Percentiles rank a stretch among this genome's conserved stretches.
Evolutionary conservation across 1,140 invertebrate genomes (phyloP).

Genomic region (Euschistus heros): DNA sequence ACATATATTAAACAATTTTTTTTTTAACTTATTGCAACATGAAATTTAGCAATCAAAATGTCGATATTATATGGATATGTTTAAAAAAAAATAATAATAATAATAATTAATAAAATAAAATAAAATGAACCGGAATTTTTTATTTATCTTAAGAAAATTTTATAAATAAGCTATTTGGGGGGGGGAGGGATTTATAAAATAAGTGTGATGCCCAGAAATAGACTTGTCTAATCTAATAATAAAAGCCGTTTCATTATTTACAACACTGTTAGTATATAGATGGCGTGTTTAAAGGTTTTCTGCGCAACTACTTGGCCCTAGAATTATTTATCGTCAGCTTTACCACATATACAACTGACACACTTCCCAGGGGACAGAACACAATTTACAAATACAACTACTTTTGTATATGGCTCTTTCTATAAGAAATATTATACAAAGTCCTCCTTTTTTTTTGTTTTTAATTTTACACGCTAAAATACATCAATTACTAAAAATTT

Average conservation of each 20-base stretch:
- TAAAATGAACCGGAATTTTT: too few relatives aligned
- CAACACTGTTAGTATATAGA: constrained; percentile 12
- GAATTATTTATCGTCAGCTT: background rate
- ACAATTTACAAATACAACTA: constrained; percentile 21
- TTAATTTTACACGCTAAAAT: constrained; percentile 17
- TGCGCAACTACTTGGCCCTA: background rate
- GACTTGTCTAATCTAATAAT: constrained; percentile 16
- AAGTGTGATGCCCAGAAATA: constrained; percentile 14
- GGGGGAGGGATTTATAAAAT: constrained; percentile 4
- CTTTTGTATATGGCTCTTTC: constrained; percentile 8
- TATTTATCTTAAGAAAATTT: too few relatives aligned
- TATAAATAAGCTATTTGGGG: too few relatives aligned
- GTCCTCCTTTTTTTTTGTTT: background rate
- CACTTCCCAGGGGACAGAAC: constrained; percentile 2
- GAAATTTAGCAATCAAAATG: too few relatives aligned
- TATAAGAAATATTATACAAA: constrained; percentile 14
- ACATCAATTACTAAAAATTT: constrained; percentile 18
- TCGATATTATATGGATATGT: too few relatives aligned
- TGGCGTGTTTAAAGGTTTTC: background rate
- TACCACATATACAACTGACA: constrained; percentile 16
- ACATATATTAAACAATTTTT: constrained; percentile 11
- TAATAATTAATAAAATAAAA: background rate
- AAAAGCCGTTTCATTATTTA: constrained; percentile 15
- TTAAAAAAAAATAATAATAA: background rate
- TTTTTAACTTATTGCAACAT: background rate